Evolutionary conservation across 1,140 invertebrate species (phyloP).

Genomic region (Panulirus ornatus): DNA sequence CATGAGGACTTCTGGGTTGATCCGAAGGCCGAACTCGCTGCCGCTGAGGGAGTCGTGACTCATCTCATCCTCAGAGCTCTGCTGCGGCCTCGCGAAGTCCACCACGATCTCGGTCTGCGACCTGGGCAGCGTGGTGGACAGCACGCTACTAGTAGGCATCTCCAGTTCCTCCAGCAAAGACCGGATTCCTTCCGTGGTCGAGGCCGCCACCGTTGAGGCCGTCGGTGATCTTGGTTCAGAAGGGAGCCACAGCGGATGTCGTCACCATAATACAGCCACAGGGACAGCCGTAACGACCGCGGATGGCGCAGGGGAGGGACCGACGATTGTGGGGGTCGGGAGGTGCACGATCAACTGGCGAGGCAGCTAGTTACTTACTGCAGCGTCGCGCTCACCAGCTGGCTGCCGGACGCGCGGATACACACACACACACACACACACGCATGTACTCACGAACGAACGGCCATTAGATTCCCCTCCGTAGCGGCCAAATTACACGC

Average conservation of each 20-base stretch:
- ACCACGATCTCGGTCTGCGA: conserved; percentile 67
- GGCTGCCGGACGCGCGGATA: not conserved
- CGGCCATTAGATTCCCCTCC: not conserved
- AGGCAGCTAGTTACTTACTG: conserved; percentile 45
- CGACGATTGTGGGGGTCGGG: not conserved
- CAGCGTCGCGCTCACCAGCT: conserved; percentile 37
- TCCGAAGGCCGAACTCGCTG: conserved; percentile 9
- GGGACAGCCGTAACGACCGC: not conserved
- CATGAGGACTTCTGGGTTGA: conserved; percentile 2
- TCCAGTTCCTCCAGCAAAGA: conserved; percentile 61
- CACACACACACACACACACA: conserved; percentile 34
- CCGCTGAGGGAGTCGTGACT: conserved; percentile 62
- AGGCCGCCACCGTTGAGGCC: conserved; percentile 41
- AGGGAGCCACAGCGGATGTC: not conserved
- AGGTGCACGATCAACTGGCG: conserved; percentile 13
- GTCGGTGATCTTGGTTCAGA: conserved; percentile 4
- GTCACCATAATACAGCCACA: not conserved
- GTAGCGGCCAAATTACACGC: conserved; percentile 24
- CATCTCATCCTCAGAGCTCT: conserved; percentile 62
- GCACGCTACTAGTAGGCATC: conserved; percentile 36
- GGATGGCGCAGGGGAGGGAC: not conserved
- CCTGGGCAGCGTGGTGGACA: conserved; percentile 53
- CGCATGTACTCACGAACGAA: not conserved
- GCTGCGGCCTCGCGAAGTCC: conserved; percentile 49
- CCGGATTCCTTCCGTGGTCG: conserved; percentile 44